Conservation (phyloP, 2,113 vertebrate species). For the Sylvia atricapilla region DNA sequence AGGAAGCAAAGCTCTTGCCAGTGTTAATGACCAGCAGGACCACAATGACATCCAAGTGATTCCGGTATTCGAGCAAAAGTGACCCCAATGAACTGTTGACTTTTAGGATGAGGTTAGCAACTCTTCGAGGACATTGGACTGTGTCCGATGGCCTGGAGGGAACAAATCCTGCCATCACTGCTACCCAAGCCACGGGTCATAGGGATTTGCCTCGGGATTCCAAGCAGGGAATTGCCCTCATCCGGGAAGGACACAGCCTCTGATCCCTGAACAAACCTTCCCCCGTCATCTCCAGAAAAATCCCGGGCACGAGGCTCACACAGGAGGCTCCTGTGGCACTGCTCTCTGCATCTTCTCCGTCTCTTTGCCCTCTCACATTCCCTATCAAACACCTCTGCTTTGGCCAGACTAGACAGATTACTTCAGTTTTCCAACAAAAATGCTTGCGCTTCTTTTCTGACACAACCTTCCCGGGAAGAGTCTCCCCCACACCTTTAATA, state of each 20-base stretch:
- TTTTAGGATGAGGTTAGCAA: neutral
- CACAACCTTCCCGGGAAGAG: neutral
- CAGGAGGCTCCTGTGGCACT: neutral
- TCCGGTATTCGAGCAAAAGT: neutral
- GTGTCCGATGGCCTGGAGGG: neutral
- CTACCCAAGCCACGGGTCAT: rapidly evolving
- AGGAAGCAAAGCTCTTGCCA: neutral
- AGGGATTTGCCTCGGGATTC: neutral
- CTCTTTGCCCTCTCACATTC: neutral
- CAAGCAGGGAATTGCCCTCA: neutral
- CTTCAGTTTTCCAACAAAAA: neutral
- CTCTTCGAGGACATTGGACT: neutral
- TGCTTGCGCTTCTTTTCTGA: neutral
- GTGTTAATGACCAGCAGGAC: neutral
- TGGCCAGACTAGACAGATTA: neutral
- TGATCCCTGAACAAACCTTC: neutral
- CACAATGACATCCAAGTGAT: neutral
- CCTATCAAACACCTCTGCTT: neutral
- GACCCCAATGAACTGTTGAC: neutral
- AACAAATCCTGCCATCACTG: neutral
- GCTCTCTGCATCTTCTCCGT: neutral
- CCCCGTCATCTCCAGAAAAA: neutral
- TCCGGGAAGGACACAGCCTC: rapidly evolving
- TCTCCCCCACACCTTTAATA: neutral
- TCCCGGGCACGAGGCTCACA: neutral